A percentile compares a stretch with the other conserved stretches of the same genome.
These are phyloP conservation scores for Eupithecia pulchellata DNA, from an alignment of 2,888 invertebrate genomes.

Conservation along the genomic window DNA sequence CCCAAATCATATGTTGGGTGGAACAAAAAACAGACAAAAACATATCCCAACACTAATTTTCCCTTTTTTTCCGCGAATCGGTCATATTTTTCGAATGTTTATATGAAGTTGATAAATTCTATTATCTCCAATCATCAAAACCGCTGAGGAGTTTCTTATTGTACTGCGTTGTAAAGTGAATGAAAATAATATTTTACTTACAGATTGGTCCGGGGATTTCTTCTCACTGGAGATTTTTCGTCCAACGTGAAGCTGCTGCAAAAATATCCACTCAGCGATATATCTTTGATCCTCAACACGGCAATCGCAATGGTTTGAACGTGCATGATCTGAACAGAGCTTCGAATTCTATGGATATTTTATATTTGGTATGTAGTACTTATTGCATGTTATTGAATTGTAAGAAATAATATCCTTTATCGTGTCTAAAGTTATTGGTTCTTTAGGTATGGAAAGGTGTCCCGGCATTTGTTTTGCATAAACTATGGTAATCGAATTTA, in stretches of 20 bases:
- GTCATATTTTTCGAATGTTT: too few species aligned
- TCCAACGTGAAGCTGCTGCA: slow-evolving; percentile 97
- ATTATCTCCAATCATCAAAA: too few species aligned
- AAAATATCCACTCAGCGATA: slow-evolving; percentile 95
- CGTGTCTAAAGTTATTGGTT: not conserved
- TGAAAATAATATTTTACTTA: slow-evolving; percentile 14
- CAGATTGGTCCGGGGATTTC: slow-evolving; percentile 92
- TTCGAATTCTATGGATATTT: not conserved
- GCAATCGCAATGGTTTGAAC: slow-evolving; percentile 86
- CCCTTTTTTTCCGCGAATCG: too few species aligned
- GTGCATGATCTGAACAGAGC: not conserved
- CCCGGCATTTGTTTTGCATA: not conserved
- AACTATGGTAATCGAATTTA: not conserved
- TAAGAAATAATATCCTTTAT: not conserved
- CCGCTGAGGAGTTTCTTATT: too few species aligned
- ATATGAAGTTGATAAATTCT: too few species aligned
- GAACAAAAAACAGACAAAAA: too few species aligned
- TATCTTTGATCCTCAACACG: slow-evolving; percentile 92
- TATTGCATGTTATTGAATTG: not conserved
- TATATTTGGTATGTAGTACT: not conserved
- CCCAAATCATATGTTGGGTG: too few species aligned
- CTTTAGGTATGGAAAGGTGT: not conserved
- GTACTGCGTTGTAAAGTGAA: too few species aligned
- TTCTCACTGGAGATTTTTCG: slow-evolving; percentile 96
- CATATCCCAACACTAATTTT: too few species aligned